phyloP scores from a whole-genome alignment of 2,113 vertebrate species.

The Entelurus aequoreus region DNA sequence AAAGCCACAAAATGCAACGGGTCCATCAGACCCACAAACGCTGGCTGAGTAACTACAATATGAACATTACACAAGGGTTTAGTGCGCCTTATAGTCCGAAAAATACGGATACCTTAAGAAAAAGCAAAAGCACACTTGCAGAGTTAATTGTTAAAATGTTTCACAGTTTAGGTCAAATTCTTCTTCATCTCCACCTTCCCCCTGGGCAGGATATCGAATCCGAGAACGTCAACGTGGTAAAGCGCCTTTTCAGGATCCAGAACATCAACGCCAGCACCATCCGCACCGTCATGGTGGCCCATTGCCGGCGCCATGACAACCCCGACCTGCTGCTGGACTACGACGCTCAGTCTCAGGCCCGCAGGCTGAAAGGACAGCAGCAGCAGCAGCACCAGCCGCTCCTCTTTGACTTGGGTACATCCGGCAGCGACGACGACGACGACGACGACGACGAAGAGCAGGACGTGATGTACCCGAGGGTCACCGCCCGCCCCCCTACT shows the following conservation, averaged over 20 bases:
- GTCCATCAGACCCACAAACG: too few species aligned
- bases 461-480: conserved; percentile 27
- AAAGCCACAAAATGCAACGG: too few species aligned
- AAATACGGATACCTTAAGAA: too few species aligned
- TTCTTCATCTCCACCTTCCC: neutral
- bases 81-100: too few species aligned
- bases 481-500: conserved; percentile 25
- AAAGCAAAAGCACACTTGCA: too few species aligned
- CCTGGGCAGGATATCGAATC: conserved; percentile 84
- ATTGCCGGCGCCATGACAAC: conserved; percentile 83
- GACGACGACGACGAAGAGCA: conserved; percentile 57
- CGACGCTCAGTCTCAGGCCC: conserved; percentile 65
- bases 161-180: neutral
- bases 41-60: too few species aligned
- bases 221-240: conserved; percentile 93
- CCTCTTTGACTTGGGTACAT: conserved; percentile 74
- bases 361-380: conserved; percentile 34
- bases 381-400: conserved; percentile 59
- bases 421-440: conserved; percentile 73
- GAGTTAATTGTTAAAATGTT: too few species aligned
- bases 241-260: conserved; percentile 97
- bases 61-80: too few species aligned
- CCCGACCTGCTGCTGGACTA: conserved; percentile 84
- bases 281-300: conserved; percentile 94
- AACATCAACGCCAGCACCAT: conserved; percentile 96